These are phyloP conservation scores for Nothura maculosa DNA, from an alignment of 2,797 vertebrate genomes.

Conservation along the genomic window DNA sequence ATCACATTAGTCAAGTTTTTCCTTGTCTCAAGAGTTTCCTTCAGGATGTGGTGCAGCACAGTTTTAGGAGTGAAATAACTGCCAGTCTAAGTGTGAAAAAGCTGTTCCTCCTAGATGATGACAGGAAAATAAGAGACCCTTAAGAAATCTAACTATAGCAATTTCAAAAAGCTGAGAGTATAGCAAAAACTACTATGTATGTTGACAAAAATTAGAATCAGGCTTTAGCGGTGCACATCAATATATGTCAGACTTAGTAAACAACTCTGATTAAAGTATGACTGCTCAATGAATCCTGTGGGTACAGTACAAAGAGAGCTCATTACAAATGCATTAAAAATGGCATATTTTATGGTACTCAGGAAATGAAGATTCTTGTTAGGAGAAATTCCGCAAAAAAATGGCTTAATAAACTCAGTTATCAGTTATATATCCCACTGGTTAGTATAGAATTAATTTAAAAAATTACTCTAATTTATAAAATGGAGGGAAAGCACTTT, in stretches of 20 bases:
- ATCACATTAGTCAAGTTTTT: neutral
- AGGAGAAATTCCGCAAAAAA: neutral
- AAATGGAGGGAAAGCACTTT: neutral
- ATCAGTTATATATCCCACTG: neutral
- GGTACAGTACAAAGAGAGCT: neutral
- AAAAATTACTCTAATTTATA: neutral
- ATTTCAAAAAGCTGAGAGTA: neutral
- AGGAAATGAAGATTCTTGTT: constrained; percentile 39
- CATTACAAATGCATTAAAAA: neutral
- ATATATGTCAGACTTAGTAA: neutral
- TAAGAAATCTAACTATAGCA: neutral
- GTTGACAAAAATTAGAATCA: neutral
- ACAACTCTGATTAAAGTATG: constrained; percentile 18
- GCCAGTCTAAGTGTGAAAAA: neutral
- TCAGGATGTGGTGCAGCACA: neutral
- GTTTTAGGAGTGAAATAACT: neutral
- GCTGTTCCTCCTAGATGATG: neutral
- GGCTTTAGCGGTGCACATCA: neutral
- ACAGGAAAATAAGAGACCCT: neutral
- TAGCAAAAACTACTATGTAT: neutral
- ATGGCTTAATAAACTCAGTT: neutral
- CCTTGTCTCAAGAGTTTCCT: neutral
- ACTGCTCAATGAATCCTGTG: neutral
- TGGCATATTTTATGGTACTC: neutral
- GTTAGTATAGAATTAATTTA: neutral